Evolutionary conservation across 2,888 invertebrate genomes (phyloP).

Genomic region (Metalampra italica): DNA sequence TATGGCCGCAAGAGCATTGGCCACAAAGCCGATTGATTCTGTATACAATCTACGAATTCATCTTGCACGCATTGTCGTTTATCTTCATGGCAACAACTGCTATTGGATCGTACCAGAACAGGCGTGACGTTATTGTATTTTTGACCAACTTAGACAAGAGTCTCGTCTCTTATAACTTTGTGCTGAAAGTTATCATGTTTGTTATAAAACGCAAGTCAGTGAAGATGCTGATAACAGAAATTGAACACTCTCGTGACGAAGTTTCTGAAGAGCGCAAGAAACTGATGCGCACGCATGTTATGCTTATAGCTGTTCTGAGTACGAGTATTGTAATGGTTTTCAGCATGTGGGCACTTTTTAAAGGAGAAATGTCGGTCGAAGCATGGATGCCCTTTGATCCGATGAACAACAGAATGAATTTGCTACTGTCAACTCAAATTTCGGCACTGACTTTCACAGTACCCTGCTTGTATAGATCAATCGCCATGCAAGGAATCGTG

Average conservation of each 20-base stretch:
- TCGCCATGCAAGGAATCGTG: constrained; percentile 55
- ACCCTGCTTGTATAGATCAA: constrained; percentile 42
- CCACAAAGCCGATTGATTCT: constrained; percentile 20
- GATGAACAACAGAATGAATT: constrained; percentile 33
- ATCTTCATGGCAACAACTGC: constrained; percentile 34
- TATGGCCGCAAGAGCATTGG: constrained; percentile 48
- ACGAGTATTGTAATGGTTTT: constrained; percentile 32
- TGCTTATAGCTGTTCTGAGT: constrained; percentile 30
- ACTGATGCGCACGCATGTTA: constrained; percentile 37
- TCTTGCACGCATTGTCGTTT: constrained; percentile 32
- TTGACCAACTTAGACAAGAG: constrained; percentile 50
- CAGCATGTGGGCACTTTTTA: constrained; percentile 31
- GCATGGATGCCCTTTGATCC: constrained; percentile 63
- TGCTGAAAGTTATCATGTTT: constrained; percentile 46
- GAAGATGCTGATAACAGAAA: constrained; percentile 39
- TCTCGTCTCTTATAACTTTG: constrained; percentile 47
- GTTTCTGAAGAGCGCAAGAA: constrained; percentile 35
- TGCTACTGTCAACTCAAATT: constrained; percentile 39
- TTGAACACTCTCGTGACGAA: constrained; percentile 45
- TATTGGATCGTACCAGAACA: constrained; percentile 41
- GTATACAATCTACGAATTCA: constrained; percentile 43
- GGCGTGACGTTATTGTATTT: constrained; percentile 29
- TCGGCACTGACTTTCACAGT: constrained; percentile 30
- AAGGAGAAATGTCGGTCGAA: constrained; percentile 48
- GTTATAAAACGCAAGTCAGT: constrained; percentile 35